phyloP scores from a whole-genome alignment of 2,888 invertebrate genomes.

The Xanthorhoe designata region DNA sequence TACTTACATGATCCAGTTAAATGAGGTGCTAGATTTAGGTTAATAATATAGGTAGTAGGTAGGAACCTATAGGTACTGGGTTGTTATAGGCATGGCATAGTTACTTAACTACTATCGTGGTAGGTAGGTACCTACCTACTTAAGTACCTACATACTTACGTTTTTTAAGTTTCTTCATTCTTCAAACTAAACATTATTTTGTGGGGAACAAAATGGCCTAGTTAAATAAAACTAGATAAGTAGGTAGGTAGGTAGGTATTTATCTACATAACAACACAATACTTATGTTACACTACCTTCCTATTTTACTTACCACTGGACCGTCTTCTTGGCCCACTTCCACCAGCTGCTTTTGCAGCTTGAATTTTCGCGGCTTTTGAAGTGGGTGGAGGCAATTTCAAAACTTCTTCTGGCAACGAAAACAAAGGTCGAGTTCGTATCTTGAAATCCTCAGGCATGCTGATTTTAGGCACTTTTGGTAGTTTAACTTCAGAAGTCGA shows the following conservation, averaged over 20 bases:
- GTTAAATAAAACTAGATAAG: no score
- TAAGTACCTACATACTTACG: neutral
- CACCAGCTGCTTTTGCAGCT: conserved; percentile 54
- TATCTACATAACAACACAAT: no score
- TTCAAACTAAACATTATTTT: no score
- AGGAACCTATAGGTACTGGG: no score
- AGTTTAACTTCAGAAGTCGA: conserved; percentile 80
- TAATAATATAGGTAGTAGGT: no score
- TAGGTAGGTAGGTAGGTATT: no score
- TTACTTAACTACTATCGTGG: no score
- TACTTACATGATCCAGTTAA: neutral
- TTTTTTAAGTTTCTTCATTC: no score
- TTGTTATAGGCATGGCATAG: no score
- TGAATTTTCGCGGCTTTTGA: conserved; percentile 66
- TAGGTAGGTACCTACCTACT: conserved; percentile 8
- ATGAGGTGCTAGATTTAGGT: no score
- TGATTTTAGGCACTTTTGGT: conserved; percentile 82
- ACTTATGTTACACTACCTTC: neutral
- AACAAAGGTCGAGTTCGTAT: conserved; percentile 85
- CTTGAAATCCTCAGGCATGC: conserved; percentile 85
- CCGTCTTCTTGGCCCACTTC: conserved; percentile 53
- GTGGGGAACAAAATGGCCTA: no score
- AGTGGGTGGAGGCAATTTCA: conserved; percentile 75
- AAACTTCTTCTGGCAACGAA: conserved; percentile 87
- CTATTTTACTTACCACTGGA: conserved; percentile 64